Evolutionary conservation across 1,140 invertebrate genomes (phyloP).

Genomic region (Pseudomyrmex flavicornis): DNA sequence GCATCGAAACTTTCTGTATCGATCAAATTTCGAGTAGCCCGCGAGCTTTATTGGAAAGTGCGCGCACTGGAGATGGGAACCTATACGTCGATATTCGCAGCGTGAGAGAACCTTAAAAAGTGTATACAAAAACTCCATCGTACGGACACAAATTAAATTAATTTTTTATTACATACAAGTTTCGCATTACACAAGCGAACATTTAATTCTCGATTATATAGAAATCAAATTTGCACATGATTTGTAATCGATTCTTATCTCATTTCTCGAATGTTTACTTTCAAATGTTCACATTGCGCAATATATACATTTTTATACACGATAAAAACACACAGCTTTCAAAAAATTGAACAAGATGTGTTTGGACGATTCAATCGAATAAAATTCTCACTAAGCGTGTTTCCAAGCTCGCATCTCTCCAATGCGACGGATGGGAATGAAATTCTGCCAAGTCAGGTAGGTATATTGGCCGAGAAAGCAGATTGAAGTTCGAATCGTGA

Average conservation of each 20-base stretch:
- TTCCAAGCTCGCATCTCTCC: constrained; percentile 31
- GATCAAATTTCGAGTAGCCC: constrained; percentile 47
- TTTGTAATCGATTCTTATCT: too few relatives aligned
- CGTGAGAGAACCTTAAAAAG: constrained; percentile 13
- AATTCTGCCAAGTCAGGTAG: constrained; percentile 66
- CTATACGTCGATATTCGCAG: constrained; percentile 25
- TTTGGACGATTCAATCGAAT: background rate
- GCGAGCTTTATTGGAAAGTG: constrained; percentile 28
- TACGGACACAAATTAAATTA: constrained; percentile 6
- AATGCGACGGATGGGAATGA: constrained; percentile 43
- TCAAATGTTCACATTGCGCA: too few relatives aligned
- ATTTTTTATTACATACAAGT: background rate
- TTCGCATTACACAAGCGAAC: too few relatives aligned
- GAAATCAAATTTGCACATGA: too few relatives aligned
- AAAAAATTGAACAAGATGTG: constrained; percentile 16
- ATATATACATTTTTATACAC: too few relatives aligned
- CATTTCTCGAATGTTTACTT: too few relatives aligned
- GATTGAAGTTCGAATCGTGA: constrained; percentile 60
- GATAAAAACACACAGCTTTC: too few relatives aligned
- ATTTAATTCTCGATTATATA: too few relatives aligned
- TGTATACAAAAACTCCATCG: background rate
- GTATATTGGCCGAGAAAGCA: constrained; percentile 52
- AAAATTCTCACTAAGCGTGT: constrained; percentile 14
- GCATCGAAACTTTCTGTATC: constrained; percentile 33
- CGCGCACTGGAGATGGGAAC: background rate